phyloP scores from a whole-genome alignment of 2,113 vertebrate genomes.

The Motacilla tschutschensis region DNA sequence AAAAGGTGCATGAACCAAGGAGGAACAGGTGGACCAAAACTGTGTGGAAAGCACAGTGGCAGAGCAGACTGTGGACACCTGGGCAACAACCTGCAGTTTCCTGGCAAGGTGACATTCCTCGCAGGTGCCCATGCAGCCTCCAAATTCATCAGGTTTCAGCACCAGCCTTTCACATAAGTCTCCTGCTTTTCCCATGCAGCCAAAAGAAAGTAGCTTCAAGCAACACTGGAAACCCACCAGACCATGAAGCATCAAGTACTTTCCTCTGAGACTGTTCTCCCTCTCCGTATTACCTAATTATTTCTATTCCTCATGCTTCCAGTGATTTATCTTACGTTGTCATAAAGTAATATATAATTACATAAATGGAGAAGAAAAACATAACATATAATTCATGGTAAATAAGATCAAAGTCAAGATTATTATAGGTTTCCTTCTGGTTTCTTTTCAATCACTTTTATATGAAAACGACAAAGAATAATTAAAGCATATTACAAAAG shows the following conservation, averaged over 20 bases:
- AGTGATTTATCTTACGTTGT: constrained; percentile 3
- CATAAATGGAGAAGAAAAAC: constrained; percentile 24
- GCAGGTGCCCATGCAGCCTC: fast-evolving
- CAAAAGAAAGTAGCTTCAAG: not conserved
- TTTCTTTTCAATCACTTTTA: constrained; percentile 50
- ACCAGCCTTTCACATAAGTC: not conserved
- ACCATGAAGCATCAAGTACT: fast-evolving
- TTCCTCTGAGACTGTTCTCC: not conserved
- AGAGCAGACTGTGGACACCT: not conserved
- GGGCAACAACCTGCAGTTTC: not conserved
- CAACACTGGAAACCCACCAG: not conserved
- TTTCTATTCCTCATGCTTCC: not conserved
- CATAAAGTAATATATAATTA: constrained; percentile 34
- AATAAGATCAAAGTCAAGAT: constrained; percentile 50
- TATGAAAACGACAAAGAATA: constrained; percentile 35
- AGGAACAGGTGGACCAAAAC: not conserved
- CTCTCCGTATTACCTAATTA: not conserved
- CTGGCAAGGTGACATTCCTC: not conserved
- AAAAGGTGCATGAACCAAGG: not conserved
- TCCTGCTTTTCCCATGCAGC: not conserved
- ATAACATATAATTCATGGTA: constrained; percentile 12
- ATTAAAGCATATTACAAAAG: constrained; percentile 48
- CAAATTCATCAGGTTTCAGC: not conserved
- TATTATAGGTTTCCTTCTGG: constrained; percentile 21
- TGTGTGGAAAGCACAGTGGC: fast-evolving